Evolutionary conservation across 2,888 invertebrate genomes (phyloP).

Genomic region (Drosophila heteroneura): DNA sequence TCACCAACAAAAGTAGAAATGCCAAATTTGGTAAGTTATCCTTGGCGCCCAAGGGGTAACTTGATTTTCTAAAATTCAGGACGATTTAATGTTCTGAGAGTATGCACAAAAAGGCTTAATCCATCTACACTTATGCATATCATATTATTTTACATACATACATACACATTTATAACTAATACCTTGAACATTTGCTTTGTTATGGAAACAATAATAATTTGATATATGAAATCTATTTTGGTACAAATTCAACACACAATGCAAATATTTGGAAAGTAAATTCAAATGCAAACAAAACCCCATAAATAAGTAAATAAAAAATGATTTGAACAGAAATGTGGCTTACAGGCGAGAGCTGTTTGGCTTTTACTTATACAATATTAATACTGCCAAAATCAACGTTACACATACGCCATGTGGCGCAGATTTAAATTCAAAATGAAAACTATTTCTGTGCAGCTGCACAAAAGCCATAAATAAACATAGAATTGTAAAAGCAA

Average conservation of each 20-base stretch:
- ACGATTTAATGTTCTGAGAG: not conserved
- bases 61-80: not conserved
- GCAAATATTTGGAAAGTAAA: not conserved
- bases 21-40: not conserved
- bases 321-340: constrained; percentile 1
- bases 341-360: not conserved
- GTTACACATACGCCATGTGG: constrained; percentile 33
- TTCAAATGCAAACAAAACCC: not conserved
- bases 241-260: not conserved
- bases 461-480: constrained; percentile 46
- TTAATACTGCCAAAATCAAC: constrained; percentile 1
- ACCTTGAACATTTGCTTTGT: not conserved
- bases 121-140: not conserved
- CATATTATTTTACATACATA: not conserved
- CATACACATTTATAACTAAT: not conserved
- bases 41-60: not conserved
- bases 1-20: not conserved
- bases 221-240: not conserved
- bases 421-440: constrained; percentile 5
- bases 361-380: constrained; percentile 1
- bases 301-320: not conserved
- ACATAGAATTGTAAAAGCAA: constrained; percentile 10
- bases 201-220: not conserved
- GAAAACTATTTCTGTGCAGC: constrained; percentile 28
- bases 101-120: not conserved